These are phyloP conservation scores for Drosophila fungiperda DNA, from an alignment of 2,888 invertebrate genomes.

Conservation along the genomic window DNA sequence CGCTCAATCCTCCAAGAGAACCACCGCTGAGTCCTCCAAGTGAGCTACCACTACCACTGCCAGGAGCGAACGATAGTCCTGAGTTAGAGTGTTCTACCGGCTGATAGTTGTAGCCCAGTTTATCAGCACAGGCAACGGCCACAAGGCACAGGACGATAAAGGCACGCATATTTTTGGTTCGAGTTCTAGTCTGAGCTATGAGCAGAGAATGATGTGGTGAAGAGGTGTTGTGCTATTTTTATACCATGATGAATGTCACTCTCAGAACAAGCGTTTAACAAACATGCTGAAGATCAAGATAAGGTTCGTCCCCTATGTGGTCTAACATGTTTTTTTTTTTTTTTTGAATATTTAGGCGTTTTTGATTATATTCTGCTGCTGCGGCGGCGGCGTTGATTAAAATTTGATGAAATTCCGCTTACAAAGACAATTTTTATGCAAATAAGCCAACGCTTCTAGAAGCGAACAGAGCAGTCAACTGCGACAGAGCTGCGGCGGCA, in stretches of 20 bases:
- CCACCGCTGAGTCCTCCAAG: constrained; percentile 48
- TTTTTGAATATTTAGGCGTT: constrained; percentile 38
- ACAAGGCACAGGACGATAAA: constrained; percentile 76
- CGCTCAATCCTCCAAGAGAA: constrained; percentile 25
- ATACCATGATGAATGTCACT: constrained; percentile 63
- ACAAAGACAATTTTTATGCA: constrained; percentile 77
- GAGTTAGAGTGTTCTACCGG: constrained; percentile 74
- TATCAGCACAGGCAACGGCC: constrained; percentile 76
- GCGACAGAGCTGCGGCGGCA: constrained; percentile 6
- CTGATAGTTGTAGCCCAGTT: constrained; percentile 80
- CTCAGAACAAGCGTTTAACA: constrained; percentile 64
- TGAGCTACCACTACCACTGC: constrained; percentile 61
- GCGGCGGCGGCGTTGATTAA: constrained; percentile 64
- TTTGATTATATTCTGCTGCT: constrained; percentile 41
- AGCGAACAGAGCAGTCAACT: constrained; percentile 30
- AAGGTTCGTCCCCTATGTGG: constrained; percentile 57
- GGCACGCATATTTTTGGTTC: constrained; percentile 68
- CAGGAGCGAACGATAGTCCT: constrained; percentile 76
- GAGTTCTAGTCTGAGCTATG: constrained; percentile 70
- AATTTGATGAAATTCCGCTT: constrained; percentile 77
- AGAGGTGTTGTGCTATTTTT: constrained; percentile 62
- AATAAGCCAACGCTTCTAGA: constrained; percentile 48
- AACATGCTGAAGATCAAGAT: constrained; percentile 66
- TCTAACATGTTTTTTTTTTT: constrained; percentile 69
- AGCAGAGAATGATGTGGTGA: constrained; percentile 69